phyloP scores from a whole-genome alignment of 2,797 vertebrate species.

The Fratercula arctica region DNA sequence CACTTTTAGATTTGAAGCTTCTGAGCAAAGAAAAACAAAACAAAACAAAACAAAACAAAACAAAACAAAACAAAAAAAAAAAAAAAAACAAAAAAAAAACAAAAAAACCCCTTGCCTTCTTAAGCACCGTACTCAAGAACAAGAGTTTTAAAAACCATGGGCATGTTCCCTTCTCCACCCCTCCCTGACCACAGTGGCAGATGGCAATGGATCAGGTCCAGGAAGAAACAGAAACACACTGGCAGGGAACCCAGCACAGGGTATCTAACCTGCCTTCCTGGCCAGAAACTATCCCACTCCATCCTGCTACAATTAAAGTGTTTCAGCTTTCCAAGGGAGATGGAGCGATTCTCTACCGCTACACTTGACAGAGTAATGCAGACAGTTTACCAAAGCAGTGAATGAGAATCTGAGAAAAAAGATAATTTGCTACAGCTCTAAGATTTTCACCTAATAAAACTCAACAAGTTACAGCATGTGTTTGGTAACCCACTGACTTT shows the following conservation, averaged over 20 bases:
- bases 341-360: neutral
- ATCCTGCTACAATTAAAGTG: neutral
- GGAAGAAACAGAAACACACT: neutral
- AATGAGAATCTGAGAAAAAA: neutral
- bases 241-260: neutral
- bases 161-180: neutral
- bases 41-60: neutral
- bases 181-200: neutral
- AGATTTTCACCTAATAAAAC: neutral
- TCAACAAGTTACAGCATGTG: neutral
- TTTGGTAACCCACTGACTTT: neutral
- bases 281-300: neutral
- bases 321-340: neutral
- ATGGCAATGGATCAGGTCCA: neutral
- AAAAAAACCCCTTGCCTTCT: neutral
- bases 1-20: neutral
- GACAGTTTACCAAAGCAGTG: neutral
- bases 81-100: neutral
- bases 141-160: accelerated
- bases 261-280: neutral
- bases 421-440: neutral
- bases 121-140: neutral
- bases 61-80: neutral
- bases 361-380: neutral
- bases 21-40: neutral